Base-by-base conservation (phyloP, 2,113 vertebrate species). In the Notothenia rossii region DNA sequence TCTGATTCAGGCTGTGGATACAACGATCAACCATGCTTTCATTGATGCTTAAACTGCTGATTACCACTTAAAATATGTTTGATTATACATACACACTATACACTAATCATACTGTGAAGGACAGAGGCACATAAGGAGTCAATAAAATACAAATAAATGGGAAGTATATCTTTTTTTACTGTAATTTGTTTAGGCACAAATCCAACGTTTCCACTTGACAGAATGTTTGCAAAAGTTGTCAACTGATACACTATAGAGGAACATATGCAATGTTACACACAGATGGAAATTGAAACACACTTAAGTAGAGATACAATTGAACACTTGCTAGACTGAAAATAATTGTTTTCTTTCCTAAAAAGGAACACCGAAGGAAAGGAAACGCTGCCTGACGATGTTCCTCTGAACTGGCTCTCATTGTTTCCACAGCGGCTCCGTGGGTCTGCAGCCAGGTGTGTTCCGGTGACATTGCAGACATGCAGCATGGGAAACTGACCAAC, bases 401-500 rank as follows among this genome's bases (percentile, higher is more conserved):
- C 49, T 63, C 13, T 69, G 40, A 11, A 10, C 25, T 45, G 43
- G 10, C 10, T 50, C 64, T 53, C 48, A 62, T 25, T 75, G 22
- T n/a, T 64, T 40, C 67, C 17, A 17, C 40, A 69, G 56, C 56
- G 68, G 62, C 33, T 49, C n/a, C n/a, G 2, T 15, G 58, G 13
- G 18, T 22, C 25, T 49, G 18, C 9, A 5, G 79, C 48, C 25
- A 14, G 17, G 51, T 65, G 62, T 22, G 13, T 53, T 50, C 17
- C 15, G 7, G 43, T 72, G 70, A 79, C 56, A 72, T 36, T 80
- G 69, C 54, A 36, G 66, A 54, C 18, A 22, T 36, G 64, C 59
- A 71, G 12, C 9, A 65, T 11, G 17, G 66, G 43, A 61, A 72
- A 73, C 20, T 59, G 63, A 62, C 67, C 55, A 56, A 40, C 50